A percentile compares a stretch with the other conserved stretches of the same genome.
Conservation (phyloP, 2,888 invertebrate genomes). For the Cinara cedri region DNA sequence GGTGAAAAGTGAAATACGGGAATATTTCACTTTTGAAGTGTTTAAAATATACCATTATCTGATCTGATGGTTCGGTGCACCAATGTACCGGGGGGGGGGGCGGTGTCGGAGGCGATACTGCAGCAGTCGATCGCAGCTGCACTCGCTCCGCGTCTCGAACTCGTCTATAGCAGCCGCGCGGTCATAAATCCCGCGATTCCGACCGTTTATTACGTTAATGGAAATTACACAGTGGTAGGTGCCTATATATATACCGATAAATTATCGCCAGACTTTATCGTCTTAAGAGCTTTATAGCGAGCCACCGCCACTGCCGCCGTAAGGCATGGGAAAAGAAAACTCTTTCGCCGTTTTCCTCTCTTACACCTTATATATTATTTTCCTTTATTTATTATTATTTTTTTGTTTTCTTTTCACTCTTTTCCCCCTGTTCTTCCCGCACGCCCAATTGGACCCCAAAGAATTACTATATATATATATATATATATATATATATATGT, state of each 20-base stretch:
- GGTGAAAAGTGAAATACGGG: no score
- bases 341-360: conserved; percentile 18
- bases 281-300: conserved; percentile 43
- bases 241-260: conserved; percentile 27
- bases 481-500: no score
- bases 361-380: not conserved
- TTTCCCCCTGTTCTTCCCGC: not conserved
- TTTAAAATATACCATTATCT: no score
- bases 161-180: not conserved
- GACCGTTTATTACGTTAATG: conserved; percentile 54
- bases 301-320: no score
- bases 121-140: no score
- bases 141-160: conserved; percentile 5
- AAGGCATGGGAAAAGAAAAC: conserved; percentile 22
- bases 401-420: not conserved
- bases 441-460: not conserved
- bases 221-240: conserved; percentile 43
- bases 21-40: no score
- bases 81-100: no score
- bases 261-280: conserved; percentile 54
- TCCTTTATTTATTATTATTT: conserved; percentile 19
- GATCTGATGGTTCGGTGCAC: no score
- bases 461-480: not conserved
- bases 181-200: conserved; percentile 35
- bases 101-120: no score